A percentile compares a stretch with the other conserved stretches of the same genome.
phyloP scores from a whole-genome alignment of 2,888 invertebrate species.

The Magallana nippona region DNA sequence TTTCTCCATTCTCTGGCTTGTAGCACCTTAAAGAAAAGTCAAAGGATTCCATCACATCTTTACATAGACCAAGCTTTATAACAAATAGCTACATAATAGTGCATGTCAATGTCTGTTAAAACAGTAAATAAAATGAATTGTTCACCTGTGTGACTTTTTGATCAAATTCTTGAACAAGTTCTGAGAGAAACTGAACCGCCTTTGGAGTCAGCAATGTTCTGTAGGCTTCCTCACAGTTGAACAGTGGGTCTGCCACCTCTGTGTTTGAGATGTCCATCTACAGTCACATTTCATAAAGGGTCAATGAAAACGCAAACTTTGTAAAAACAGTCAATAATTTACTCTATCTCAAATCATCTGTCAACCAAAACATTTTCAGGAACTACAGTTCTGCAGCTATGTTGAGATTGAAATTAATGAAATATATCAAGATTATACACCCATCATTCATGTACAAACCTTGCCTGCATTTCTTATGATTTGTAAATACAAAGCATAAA shows the following conservation, averaged over 20 bases:
- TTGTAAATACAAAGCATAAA: no score
- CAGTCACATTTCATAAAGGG: background rate
- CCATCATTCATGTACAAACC: no score
- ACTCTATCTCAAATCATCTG: no score
- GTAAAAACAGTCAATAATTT: no score
- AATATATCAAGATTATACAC: no score
- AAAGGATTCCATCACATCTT: background rate
- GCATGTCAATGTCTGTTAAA: background rate
- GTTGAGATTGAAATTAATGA: no score
- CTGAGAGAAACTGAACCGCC: slow-evolving; percentile 54
- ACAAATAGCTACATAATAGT: background rate
- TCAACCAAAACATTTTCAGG: no score
- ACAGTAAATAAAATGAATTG: no score
- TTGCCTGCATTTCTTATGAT: no score
- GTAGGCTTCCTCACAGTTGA: slow-evolving; percentile 45
- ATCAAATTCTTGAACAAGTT: slow-evolving; percentile 52
- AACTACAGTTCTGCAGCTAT: no score
- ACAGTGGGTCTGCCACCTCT: slow-evolving; percentile 49
- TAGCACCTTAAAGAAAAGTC: slow-evolving; percentile 53
- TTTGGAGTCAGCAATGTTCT: slow-evolving; percentile 50
- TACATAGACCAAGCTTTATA: no score
- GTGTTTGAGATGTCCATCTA: slow-evolving; percentile 38
- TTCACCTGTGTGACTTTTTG: slow-evolving; percentile 40
- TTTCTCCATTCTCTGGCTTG: slow-evolving; percentile 47
- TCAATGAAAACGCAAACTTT: no score